A percentile compares a stretch with the other conserved stretches of the same genome.
These are phyloP conservation scores for Adoxophyes honmai DNA, from an alignment of 1,140 invertebrate genomes.

Conservation along the genomic window DNA sequence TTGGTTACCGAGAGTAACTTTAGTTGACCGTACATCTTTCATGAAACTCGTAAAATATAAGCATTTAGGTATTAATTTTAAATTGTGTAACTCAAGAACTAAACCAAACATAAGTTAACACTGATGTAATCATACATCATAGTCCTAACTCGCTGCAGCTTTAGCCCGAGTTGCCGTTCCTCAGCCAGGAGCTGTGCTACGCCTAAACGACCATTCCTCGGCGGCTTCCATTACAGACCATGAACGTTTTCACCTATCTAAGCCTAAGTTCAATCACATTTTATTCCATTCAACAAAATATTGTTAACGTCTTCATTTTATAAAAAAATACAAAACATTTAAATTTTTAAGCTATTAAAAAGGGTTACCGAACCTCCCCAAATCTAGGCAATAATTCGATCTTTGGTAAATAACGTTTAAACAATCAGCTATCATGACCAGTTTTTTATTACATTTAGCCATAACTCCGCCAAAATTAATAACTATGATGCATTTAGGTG, in stretches of 20 bases:
- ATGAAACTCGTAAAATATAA: no score
- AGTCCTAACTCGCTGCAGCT: no score
- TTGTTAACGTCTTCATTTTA: conserved; percentile 59
- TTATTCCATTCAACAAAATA: conserved; percentile 59
- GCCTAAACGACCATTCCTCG: no score
- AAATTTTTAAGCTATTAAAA: conserved; percentile 63
- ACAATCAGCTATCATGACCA: conserved; percentile 38
- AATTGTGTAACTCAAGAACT: no score
- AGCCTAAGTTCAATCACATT: conserved; percentile 70
- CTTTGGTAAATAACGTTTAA: conserved; percentile 70
- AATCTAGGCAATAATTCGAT: conserved; percentile 52
- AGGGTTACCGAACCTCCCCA: conserved; percentile 47
- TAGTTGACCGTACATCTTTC: no score
- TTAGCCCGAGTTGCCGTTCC: no score
- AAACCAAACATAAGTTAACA: no score
- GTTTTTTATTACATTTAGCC: background rate
- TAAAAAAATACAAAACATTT: conserved; percentile 72
- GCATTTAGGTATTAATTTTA: no score
- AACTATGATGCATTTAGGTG: background rate
- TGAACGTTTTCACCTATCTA: conserved; percentile 51
- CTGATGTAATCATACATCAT: no score
- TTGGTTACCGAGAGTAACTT: no score
- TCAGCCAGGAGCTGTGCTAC: no score
- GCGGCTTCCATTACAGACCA: background rate
- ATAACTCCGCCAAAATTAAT: background rate